phyloP scores from a whole-genome alignment of 2,113 vertebrate genomes.

The Melanerpes formicivorus region DNA sequence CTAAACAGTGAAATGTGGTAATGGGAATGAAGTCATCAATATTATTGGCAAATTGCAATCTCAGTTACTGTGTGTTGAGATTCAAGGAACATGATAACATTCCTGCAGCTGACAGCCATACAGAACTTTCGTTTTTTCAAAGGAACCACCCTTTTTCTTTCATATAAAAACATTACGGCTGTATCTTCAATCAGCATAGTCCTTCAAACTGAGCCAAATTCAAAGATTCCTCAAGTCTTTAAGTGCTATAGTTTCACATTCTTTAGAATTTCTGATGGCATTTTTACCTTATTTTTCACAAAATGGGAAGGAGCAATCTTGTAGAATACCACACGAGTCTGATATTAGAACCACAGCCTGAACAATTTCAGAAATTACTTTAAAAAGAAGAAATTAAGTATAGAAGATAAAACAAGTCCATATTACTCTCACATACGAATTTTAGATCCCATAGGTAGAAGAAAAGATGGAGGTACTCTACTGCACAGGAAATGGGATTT shows the following conservation, averaged over 20 bases:
- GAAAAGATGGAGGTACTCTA: not conserved
- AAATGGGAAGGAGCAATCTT: not conserved
- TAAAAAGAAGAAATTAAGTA: not conserved
- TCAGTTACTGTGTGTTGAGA: not conserved
- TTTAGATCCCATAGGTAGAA: not conserved
- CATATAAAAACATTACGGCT: not conserved
- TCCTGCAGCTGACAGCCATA: not conserved
- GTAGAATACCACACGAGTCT: not conserved
- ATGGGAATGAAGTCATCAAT: not conserved
- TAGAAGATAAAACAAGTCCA: not conserved
- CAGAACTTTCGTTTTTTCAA: not conserved
- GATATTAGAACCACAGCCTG: not conserved
- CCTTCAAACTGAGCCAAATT: not conserved
- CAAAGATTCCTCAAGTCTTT: not conserved
- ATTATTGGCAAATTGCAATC: not conserved
- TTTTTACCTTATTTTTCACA: not conserved
- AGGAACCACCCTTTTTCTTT: not conserved
- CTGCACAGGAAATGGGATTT: not conserved
- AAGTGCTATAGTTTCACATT: not conserved
- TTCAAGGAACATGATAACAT: not conserved
- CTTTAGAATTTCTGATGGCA: not conserved
- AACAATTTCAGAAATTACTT: not conserved
- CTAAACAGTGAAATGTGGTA: not conserved
- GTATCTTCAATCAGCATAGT: not conserved
- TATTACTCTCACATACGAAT: not conserved